Percentiles rank a stretch among this genome's conserved stretches.
Evolutionary conservation across 1,140 invertebrate species (phyloP).

Genomic region (Temnothorax nylanderi): DNA sequence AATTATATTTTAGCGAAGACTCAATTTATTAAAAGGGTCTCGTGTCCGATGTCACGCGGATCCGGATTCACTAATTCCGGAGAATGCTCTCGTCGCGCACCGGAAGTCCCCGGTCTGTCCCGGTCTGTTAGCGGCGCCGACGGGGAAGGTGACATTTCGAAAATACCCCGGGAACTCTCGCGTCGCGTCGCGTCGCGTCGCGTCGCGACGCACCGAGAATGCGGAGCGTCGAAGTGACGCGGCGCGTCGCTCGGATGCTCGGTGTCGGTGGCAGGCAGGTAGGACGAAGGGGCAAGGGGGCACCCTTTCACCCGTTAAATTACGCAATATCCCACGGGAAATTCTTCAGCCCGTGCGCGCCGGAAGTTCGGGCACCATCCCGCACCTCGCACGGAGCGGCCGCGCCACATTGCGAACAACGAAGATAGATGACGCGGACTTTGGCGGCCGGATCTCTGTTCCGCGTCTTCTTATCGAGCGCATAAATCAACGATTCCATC

Average conservation of each 20-base stretch:
- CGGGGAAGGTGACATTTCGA: neutral
- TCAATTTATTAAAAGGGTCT: slow-evolving; percentile 20
- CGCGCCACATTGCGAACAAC: slow-evolving; percentile 65
- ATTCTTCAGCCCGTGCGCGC: slow-evolving; percentile 67
- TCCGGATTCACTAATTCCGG: neutral
- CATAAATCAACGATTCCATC: slow-evolving; percentile 70
- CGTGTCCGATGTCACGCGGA: neutral
- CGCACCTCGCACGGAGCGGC: neutral
- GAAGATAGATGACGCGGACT: slow-evolving; percentile 74
- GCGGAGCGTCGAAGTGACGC: slow-evolving; percentile 27
- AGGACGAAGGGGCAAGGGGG: neutral
- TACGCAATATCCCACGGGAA: slow-evolving; percentile 79
- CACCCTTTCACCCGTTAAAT: slow-evolving; percentile 75
- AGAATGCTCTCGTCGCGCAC: neutral
- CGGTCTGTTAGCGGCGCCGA: neutral
- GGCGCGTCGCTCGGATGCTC: slow-evolving; percentile 15
- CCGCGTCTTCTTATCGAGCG: slow-evolving; percentile 71
- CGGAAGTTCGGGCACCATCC: slow-evolving; percentile 60
- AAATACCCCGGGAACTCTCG: slow-evolving; percentile 16
- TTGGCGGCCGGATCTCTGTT: slow-evolving; percentile 47
- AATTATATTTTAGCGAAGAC: neutral
- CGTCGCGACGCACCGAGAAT: slow-evolving; percentile 17
- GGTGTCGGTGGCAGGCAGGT: neutral
- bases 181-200: slow-evolving; percentile 2
- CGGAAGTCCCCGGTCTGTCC: slow-evolving; percentile 9